phyloP scores from a whole-genome alignment of 2,888 invertebrate genomes.

The Eristalis tenax region DNA sequence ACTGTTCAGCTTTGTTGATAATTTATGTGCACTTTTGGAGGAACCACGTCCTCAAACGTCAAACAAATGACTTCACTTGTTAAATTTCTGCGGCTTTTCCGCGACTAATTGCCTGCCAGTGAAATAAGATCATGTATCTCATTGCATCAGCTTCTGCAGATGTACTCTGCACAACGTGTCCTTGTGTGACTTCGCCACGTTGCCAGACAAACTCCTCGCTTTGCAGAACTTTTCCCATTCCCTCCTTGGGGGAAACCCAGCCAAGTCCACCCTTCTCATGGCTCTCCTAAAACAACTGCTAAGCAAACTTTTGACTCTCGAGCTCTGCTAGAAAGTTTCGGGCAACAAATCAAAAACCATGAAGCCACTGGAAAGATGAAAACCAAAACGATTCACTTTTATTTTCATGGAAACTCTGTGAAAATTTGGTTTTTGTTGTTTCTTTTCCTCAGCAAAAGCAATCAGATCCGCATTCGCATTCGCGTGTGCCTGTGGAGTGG shows the following conservation, averaged over 20 bases:
- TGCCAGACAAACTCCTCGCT: not conserved
- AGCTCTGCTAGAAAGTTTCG: not conserved
- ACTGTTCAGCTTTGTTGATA: too few relatives aligned
- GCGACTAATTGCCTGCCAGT: too few relatives aligned
- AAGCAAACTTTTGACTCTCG: not conserved
- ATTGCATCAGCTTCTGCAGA: too few relatives aligned
- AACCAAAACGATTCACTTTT: slow-evolving; percentile 2
- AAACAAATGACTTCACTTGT: too few relatives aligned
- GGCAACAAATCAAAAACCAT: slow-evolving; percentile 15
- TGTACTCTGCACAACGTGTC: not conserved
- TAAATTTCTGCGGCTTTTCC: not conserved
- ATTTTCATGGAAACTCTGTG: not conserved
- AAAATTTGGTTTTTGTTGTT: not conserved
- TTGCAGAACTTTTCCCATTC: not conserved
- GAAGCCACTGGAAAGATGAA: slow-evolving; percentile 36
- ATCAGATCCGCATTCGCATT: not conserved
- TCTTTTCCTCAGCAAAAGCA: not conserved
- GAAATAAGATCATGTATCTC: too few relatives aligned
- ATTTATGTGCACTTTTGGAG: too few relatives aligned
- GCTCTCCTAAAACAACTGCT: not conserved
- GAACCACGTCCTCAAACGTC: too few relatives aligned
- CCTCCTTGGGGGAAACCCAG: not conserved
- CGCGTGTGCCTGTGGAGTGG: too few relatives aligned
- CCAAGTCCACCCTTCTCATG: not conserved
- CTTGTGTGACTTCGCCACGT: not conserved